These are phyloP conservation scores for Sarcophilus harrisii DNA, from an alignment of 2,797 vertebrate species.

Conservation along the genomic window DNA sequence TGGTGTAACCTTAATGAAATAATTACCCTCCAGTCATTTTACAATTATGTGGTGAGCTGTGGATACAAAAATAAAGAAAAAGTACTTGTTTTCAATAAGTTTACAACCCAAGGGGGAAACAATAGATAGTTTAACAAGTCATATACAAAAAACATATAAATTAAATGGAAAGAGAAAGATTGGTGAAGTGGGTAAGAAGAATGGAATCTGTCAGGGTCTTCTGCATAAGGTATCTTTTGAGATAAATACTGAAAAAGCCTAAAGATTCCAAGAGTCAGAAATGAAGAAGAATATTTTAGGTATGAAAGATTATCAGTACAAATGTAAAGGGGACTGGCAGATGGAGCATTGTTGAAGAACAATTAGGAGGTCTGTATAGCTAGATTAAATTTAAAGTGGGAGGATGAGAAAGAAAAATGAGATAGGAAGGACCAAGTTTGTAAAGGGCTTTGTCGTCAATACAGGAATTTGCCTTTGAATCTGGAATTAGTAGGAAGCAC, in stretches of 20 bases:
- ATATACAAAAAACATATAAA: background rate
- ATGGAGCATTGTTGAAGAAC: background rate
- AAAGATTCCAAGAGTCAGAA: background rate
- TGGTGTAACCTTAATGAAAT: background rate
- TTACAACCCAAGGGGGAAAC: background rate
- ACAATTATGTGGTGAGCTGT: background rate
- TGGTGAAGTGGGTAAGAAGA: background rate
- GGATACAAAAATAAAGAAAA: background rate
- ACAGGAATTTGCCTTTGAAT: background rate
- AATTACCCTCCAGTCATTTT: background rate
- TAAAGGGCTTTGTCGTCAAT: background rate
- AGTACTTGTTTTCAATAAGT: background rate
- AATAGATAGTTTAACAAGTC: background rate
- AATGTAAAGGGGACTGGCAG: background rate
- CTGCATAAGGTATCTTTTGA: background rate
- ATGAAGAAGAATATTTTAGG: background rate
- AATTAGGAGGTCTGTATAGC: background rate
- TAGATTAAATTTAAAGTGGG: background rate
- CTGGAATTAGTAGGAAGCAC: background rate
- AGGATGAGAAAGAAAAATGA: background rate
- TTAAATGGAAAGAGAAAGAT: background rate
- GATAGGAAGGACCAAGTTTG: background rate
- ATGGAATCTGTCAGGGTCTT: background rate
- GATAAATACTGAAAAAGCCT: background rate
- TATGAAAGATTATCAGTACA: background rate